phyloP scores from a whole-genome alignment of 2,113 vertebrate genomes.

The Oncorhynchus gorbuscha region DNA sequence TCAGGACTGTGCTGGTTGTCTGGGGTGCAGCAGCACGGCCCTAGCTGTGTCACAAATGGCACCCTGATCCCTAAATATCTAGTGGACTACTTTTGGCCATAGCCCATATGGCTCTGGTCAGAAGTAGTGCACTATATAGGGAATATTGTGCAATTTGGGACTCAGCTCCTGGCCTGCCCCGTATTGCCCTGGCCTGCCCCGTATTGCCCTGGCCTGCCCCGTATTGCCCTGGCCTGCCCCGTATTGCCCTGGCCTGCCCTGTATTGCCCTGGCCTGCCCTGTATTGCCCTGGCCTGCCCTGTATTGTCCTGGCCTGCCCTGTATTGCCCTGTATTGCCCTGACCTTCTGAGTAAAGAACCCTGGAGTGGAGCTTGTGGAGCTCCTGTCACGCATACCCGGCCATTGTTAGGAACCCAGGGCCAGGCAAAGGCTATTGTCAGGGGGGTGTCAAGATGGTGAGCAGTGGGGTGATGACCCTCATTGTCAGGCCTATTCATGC shows the following conservation, averaged over 20 bases:
- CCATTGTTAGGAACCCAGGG: conserved; percentile 56
- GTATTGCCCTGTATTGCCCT: background rate
- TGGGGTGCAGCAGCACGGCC: background rate
- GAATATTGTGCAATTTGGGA: too few relatives aligned
- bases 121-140: too few relatives aligned
- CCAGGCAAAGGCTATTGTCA: background rate
- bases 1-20: background rate
- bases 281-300: conserved; percentile 21
- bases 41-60: background rate
- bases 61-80: too few relatives aligned
- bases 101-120: too few relatives aligned
- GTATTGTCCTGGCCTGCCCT: conserved; percentile 5
- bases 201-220: background rate
- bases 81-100: too few relatives aligned
- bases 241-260: conserved; percentile 5
- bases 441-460: conserved; percentile 63
- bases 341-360: conserved; percentile 47
- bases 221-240: conserved; percentile 13
- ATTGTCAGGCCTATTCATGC: conserved; percentile 38
- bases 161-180: too few relatives aligned
- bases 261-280: background rate
- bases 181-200: conserved; percentile 5
- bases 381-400: conserved; percentile 48
- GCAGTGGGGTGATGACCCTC: conserved; percentile 57
- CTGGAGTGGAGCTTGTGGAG: conserved; percentile 11